Evolutionary conservation across 2,113 vertebrate species (phyloP).

Genomic region (Ariopsis seemanni): DNA sequence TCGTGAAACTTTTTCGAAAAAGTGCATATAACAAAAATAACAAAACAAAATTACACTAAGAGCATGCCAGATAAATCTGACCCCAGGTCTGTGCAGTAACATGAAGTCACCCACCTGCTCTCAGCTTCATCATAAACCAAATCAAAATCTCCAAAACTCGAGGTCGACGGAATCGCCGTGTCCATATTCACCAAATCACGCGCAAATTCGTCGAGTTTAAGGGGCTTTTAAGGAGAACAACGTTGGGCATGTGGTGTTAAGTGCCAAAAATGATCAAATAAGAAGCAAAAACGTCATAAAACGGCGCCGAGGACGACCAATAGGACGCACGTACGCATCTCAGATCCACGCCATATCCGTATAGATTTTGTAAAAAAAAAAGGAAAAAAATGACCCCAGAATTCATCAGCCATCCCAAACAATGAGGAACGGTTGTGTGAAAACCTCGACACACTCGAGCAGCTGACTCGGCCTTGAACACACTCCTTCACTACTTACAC

Average conservation of each 20-base stretch:
- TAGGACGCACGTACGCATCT: slow-evolving; percentile 29
- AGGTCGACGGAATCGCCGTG: slow-evolving; percentile 38
- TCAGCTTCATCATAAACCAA: slow-evolving; percentile 24
- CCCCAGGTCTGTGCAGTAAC: not conserved
- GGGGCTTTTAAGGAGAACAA: slow-evolving; percentile 37
- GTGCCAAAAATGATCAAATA: slow-evolving; percentile 52
- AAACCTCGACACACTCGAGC: not conserved
- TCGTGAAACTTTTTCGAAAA: not conserved
- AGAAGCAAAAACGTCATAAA: slow-evolving; percentile 58
- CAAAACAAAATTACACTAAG: not conserved
- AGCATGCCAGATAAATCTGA: not conserved
- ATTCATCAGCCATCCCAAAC: not conserved
- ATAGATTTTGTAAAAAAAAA: not conserved
- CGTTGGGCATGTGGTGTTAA: slow-evolving; percentile 4
- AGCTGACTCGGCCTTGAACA: not conserved
- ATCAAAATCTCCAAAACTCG: slow-evolving; percentile 25
- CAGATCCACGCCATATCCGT: not conserved
- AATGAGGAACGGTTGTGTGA: not conserved
- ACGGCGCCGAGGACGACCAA: slow-evolving; percentile 36
- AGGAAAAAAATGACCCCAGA: not conserved
- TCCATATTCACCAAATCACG: slow-evolving; percentile 30
- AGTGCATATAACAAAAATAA: not conserved
- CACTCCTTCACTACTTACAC: not conserved
- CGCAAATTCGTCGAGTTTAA: slow-evolving; percentile 14
- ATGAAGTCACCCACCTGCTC: slow-evolving; percentile 50